Evolutionary conservation across 2,888 invertebrate species (phyloP).

Genomic region (Scrobipalpa costella): DNA sequence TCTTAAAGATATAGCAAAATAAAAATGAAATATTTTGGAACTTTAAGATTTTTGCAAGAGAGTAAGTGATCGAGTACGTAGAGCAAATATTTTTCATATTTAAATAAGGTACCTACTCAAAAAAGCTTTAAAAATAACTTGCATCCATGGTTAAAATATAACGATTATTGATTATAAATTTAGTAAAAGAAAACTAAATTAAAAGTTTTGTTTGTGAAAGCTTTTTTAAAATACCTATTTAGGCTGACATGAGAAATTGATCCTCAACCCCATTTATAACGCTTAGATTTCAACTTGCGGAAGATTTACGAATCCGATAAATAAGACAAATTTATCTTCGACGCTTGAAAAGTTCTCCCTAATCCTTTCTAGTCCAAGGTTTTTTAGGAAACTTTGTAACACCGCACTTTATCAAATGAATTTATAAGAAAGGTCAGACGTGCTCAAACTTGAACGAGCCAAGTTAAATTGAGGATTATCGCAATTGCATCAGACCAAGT

Average conservation of each 20-base stretch:
- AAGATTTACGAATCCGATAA: neutral
- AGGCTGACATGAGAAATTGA: neutral
- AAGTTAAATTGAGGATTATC: neutral
- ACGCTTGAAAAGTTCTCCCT: neutral
- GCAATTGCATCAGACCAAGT: neutral
- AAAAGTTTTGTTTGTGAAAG: too few species aligned
- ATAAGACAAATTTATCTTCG: constrained; percentile 20
- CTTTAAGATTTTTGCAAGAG: too few species aligned
- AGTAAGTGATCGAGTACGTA: neutral
- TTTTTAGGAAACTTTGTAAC: constrained; percentile 4
- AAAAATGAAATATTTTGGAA: too few species aligned
- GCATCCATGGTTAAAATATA: neutral
- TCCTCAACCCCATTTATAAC: neutral
- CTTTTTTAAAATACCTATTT: neutral
- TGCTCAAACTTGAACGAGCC: constrained; percentile 8
- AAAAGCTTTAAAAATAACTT: too few species aligned
- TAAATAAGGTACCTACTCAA: too few species aligned
- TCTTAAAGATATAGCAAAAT: neutral
- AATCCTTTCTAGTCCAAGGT: constrained; percentile 10
- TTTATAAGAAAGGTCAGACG: constrained; percentile 21
- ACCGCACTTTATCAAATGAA: constrained; percentile 22
- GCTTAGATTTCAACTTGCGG: constrained; percentile 5
- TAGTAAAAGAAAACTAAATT: too few species aligned
- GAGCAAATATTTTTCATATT: too few species aligned
- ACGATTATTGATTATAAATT: too few species aligned